Conservation (phyloP, 2,797 vertebrate species). For the Clarias laeviceps region DNA sequence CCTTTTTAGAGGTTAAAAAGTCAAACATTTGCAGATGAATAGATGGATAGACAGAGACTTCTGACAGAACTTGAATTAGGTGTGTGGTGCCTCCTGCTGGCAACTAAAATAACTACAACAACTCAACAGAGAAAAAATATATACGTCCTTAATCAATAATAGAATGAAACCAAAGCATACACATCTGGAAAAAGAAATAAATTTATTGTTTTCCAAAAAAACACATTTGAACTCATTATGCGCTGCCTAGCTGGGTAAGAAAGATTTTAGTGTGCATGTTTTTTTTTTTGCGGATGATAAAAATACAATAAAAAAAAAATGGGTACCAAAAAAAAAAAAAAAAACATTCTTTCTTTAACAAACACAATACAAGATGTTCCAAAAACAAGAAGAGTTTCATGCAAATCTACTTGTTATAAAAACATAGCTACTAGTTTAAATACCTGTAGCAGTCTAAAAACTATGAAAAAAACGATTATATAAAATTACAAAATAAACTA, state of each 20-base stretch:
- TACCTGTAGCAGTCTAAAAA: conserved; percentile 56
- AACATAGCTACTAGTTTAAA: conserved; percentile 31
- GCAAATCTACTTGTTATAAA: conserved; percentile 50
- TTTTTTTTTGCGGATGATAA: conserved; percentile 52
- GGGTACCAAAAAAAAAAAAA: conserved; percentile 45
- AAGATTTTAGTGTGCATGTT: conserved; percentile 59
- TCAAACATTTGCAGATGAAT: conserved; percentile 22
- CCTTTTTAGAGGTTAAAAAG: conserved; percentile 45
- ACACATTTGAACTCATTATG: conserved; percentile 65
- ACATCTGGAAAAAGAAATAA: conserved; percentile 30
- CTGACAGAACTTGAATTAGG: conserved; percentile 27
- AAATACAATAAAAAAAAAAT: conserved; percentile 38
- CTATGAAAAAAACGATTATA: conserved; percentile 42
- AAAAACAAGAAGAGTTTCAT: conserved; percentile 36
- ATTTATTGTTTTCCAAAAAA: conserved; percentile 72
- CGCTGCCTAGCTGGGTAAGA: conserved; percentile 54
- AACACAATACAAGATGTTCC: conserved; percentile 49
- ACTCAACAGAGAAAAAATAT: not conserved
- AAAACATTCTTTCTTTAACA: conserved; percentile 31
- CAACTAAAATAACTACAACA: not conserved
- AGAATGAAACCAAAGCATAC: not conserved
- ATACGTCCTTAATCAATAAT: not conserved
- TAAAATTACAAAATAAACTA: conserved; percentile 24
- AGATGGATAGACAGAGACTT: not conserved
- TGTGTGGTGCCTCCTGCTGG: conserved; percentile 70